Percentiles rank a stretch among this genome's conserved stretches.
phyloP scores from a whole-genome alignment of 2,113 vertebrate species.

The Phylloscopus whistleri region DNA sequence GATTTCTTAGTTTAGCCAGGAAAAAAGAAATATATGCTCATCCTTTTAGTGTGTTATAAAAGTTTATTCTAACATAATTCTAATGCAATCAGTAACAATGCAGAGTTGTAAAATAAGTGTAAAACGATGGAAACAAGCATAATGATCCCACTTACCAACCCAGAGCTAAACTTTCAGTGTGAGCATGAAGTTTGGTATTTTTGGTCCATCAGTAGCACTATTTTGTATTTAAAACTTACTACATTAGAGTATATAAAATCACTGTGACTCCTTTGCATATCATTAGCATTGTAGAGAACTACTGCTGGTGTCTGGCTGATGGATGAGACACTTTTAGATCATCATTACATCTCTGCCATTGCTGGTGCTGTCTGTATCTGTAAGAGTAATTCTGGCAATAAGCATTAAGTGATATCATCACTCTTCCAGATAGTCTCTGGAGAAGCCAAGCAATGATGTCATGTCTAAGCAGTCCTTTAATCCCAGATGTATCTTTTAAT shows the following conservation, averaged over 20 bases:
- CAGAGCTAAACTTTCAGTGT: background rate
- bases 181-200: background rate
- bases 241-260: background rate
- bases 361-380: background rate
- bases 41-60: background rate
- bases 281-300: background rate
- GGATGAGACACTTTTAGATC: background rate
- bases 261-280: background rate
- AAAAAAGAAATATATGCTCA: background rate
- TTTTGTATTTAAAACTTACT: background rate
- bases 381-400: background rate
- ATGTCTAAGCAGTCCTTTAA: conserved; percentile 2
- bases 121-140: background rate
- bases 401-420: background rate
- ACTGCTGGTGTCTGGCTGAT: background rate
- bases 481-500: background rate
- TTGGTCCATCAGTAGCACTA: background rate
- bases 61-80: background rate
- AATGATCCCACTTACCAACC: background rate
- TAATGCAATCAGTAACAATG: background rate
- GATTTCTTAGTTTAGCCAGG: background rate
- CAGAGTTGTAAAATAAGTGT: background rate
- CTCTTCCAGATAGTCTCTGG: background rate
- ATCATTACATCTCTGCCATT: background rate
- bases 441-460: conserved; percentile 32